These are phyloP conservation scores for Trachythela sp. DNA, from an alignment of 64 coral and sea anemone genomes.

Conservation along the genomic window DNA sequence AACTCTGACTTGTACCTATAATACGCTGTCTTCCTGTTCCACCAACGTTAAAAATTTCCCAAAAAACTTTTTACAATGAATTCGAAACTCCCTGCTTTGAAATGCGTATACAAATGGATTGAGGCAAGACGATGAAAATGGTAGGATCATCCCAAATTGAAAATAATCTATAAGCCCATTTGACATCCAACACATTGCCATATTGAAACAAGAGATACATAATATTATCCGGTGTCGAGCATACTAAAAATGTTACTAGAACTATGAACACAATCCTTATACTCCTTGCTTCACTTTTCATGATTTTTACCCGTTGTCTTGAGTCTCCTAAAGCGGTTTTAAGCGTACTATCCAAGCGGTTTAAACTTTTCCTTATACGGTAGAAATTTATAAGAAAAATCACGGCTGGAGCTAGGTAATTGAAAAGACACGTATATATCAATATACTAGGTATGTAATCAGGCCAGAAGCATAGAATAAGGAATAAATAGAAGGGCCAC, in stretches of 20 bases:
- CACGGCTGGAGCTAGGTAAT: neutral
- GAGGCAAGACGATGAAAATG: neutral
- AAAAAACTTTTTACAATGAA: neutral
- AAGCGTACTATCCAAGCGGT: neutral
- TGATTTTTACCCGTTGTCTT: neutral
- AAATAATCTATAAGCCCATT: neutral
- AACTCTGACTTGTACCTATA: no score
- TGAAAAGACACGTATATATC: neutral
- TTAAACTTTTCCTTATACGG: neutral
- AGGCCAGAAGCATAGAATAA: no score
- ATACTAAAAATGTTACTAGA: neutral
- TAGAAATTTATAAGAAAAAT: neutral
- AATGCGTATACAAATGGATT: neutral
- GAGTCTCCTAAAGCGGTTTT: neutral
- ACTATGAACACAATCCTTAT: neutral
- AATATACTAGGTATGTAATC: neutral
- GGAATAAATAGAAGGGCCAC: no score
- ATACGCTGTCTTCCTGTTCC: no score
- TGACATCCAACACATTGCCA: neutral
- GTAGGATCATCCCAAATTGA: neutral
- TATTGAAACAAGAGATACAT: neutral
- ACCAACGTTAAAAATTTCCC: neutral
- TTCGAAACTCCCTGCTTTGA: neutral
- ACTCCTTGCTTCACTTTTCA: neutral
- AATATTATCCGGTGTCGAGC: neutral